A percentile compares a stretch with the other conserved stretches of the same genome.
phyloP scores from a whole-genome alignment of 2,797 vertebrate genomes.

The Carduelis carduelis region DNA sequence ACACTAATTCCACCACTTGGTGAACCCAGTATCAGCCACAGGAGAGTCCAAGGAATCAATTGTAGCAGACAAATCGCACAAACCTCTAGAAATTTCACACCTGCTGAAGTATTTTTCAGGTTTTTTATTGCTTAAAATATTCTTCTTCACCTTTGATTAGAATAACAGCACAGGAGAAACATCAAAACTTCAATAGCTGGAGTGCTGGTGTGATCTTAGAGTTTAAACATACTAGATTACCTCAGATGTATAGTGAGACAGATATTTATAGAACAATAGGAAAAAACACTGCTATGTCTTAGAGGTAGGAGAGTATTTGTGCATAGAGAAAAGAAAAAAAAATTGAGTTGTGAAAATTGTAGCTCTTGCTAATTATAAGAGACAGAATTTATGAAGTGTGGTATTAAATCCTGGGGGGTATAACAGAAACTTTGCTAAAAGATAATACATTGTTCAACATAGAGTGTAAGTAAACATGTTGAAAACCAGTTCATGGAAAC shows the following conservation, averaged over 20 bases:
- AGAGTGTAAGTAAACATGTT: not conserved
- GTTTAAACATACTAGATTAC: not conserved
- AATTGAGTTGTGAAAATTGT: not conserved
- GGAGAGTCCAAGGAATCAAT: not conserved
- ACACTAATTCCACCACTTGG: not conserved
- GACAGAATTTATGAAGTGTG: not conserved
- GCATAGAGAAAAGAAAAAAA: not conserved
- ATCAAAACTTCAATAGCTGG: not conserved
- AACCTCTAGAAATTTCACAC: not conserved
- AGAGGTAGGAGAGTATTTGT: not conserved
- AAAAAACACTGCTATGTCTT: not conserved
- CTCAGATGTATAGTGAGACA: not conserved
- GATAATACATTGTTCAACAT: not conserved
- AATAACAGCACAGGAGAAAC: not conserved
- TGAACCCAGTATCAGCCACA: not conserved
- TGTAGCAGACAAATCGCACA: not conserved
- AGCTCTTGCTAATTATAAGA: not conserved
- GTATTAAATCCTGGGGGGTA: not conserved
- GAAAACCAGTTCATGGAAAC: not conserved
- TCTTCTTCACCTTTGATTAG: not conserved
- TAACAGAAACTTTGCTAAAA: not conserved
- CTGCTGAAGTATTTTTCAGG: not conserved
- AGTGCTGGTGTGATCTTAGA: not conserved
- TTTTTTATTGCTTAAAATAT: not conserved
- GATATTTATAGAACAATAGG: not conserved